Evolutionary conservation across 2,888 invertebrate genomes (phyloP).

Genomic region (Cataglyphis rosenhaueri): DNA sequence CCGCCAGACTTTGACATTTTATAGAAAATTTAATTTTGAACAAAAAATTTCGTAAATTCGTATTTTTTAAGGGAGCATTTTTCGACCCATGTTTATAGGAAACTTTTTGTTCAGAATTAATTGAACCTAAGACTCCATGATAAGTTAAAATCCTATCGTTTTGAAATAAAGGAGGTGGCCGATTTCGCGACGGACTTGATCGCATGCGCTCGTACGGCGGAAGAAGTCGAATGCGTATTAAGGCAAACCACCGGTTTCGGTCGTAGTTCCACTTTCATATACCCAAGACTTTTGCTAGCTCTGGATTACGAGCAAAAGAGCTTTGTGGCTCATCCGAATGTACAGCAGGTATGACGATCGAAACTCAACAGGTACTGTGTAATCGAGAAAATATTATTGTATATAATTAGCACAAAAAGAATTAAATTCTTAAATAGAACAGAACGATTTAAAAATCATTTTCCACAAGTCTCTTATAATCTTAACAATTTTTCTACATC

Average conservation of each 20-base stretch:
- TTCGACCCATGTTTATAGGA: too few relatives aligned
- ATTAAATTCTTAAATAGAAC: neutral
- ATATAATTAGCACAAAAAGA: neutral
- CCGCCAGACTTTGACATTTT: too few relatives aligned
- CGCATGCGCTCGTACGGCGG: conserved; percentile 89
- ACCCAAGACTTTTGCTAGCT: conserved; percentile 90
- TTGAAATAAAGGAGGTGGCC: conserved; percentile 84
- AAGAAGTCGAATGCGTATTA: conserved; percentile 90
- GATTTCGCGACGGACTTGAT: conserved; percentile 88
- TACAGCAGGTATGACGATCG: conserved; percentile 87
- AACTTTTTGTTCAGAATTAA: too few relatives aligned
- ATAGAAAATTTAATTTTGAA: too few relatives aligned
- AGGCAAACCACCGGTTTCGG: conserved; percentile 86
- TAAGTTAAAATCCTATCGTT: conserved; percentile 11
- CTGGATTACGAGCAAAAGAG: conserved; percentile 90
- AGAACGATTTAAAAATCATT: neutral
- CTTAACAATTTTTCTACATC: neutral
- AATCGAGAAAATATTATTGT: neutral
- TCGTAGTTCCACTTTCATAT: conserved; percentile 85
- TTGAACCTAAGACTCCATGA: neutral
- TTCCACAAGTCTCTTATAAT: neutral
- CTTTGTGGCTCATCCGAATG: conserved; percentile 92
- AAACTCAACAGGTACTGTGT: neutral
- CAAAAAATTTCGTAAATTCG: too few relatives aligned
- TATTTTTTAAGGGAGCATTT: too few relatives aligned